Percentiles rank a stretch among this genome's conserved stretches.
Evolutionary conservation across 2,113 vertebrate species (phyloP).

Genomic region (Clinocottus analis): DNA sequence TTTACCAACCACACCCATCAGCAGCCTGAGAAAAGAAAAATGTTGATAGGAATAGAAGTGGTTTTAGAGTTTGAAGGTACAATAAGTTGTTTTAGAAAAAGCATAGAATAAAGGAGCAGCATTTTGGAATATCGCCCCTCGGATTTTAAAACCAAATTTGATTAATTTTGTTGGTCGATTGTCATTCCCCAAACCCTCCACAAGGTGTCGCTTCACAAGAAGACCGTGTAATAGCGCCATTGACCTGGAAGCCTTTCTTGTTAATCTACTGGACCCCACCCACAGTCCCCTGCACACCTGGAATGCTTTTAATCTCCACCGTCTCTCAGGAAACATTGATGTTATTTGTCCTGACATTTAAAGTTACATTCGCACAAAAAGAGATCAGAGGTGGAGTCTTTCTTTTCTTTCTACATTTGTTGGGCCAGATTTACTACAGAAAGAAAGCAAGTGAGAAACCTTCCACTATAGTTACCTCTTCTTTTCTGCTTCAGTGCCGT

Average conservation of each 20-base stretch:
- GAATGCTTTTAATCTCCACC: conserved; percentile 42
- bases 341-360: conserved; percentile 5
- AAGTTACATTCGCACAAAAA: neutral
- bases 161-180: no score
- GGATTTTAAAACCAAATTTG: neutral
- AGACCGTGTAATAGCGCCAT: neutral
- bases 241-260: neutral
- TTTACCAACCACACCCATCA: conserved; percentile 71
- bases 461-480: conserved; percentile 52
- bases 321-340: neutral
- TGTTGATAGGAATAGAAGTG: neutral
- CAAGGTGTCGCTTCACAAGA: conserved; percentile 35
- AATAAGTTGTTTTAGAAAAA: neutral
- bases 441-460: neutral
- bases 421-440: neutral
- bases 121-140: neutral
- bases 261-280: conserved; percentile 8
- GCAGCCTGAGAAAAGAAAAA: conserved; percentile 53
- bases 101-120: neutral
- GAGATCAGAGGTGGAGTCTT: neutral
- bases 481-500: conserved; percentile 59
- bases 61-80: neutral
- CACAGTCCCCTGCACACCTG: conserved; percentile 18
- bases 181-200: conserved; percentile 17
- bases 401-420: neutral